Conservation (phyloP, 2,113 vertebrate species). For the Naja naja region DNA sequence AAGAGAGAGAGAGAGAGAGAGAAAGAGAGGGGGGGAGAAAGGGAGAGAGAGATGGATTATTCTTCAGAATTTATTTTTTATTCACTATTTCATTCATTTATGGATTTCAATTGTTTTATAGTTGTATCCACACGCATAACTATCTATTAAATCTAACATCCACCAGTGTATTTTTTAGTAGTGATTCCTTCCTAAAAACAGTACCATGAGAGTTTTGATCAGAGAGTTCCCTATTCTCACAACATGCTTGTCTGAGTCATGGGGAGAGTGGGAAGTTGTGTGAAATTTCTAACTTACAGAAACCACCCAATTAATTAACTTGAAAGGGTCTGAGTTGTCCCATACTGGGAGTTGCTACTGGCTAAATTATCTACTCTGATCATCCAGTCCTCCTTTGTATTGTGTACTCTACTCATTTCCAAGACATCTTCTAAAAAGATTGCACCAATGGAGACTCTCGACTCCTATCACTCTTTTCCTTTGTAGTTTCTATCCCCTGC, state of each 20-base stretch:
- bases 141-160: not conserved
- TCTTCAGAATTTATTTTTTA: not conserved
- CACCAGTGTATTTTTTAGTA: not conserved
- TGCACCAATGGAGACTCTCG: not conserved
- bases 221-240: not conserved
- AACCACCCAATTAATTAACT: not conserved
- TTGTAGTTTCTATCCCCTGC: not conserved
- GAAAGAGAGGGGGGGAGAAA: too few species aligned
- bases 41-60: not conserved
- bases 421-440: not conserved
- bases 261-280: not conserved
- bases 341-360: not conserved
- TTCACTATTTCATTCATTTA: not conserved
- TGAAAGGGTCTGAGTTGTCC: not conserved
- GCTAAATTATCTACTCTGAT: not conserved
- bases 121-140: not conserved
- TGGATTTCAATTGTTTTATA: not conserved
- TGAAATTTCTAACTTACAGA: not conserved
- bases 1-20: not conserved
- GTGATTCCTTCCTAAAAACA: not conserved
- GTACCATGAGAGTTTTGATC: not conserved
- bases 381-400: not conserved
- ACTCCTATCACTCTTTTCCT: not conserved
- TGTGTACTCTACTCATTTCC: not conserved
- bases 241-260: not conserved